Evolutionary conservation across 2,888 invertebrate species (phyloP), one percentile per base, ranked within the genome.

Genomic region (Digitonthophagus gazella): DNA sequence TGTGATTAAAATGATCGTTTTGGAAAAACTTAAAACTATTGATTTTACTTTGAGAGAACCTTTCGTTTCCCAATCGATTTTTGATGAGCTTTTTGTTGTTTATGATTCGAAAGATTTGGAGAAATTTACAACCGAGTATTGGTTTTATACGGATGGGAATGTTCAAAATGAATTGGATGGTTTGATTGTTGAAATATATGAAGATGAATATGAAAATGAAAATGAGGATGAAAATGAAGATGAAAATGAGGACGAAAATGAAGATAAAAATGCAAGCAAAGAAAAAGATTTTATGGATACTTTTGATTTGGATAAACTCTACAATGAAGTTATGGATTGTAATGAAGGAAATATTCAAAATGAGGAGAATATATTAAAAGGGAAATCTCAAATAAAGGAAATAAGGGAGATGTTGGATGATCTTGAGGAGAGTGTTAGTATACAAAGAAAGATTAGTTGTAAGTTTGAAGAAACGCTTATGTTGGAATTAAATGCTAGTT

Each of bases 61-160:
- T 14, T 79, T 80, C 70, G 74, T 74, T 63, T 75, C 76, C 2
- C 75, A 77, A n/a, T n/a, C n/a, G n/a, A n/a, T 3, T 64, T 80
- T 78, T 71, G 75, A 79, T 65, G 76, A 81, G 66, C 75, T 78
- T 14, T 72, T 82, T 18, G 88, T 88, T 0, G 84, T 90, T 64
- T 91, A 90, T 76, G 84, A 88, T 70, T 85, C 82, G 74, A 80
- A 85, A 66, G 82, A 83, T 64, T 78, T 90, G 67, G 83, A 85
- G 70, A 81, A 85, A 64, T 89, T 86, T 77, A 80, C 84, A 18
- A 84, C 82, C 69, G 80, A 83, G 15, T 83, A 87, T 55, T 91
- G 90, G 90, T 85, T 90, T 81, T 89, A 88, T 77, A 66, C 76
- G 55, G 78, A 82, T 74, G 77, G 79, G 22, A 81, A 83, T 69